These are phyloP conservation scores for Oegoconia quadripuncta DNA, from an alignment of 2,888 invertebrate genomes.

Conservation along the genomic window DNA sequence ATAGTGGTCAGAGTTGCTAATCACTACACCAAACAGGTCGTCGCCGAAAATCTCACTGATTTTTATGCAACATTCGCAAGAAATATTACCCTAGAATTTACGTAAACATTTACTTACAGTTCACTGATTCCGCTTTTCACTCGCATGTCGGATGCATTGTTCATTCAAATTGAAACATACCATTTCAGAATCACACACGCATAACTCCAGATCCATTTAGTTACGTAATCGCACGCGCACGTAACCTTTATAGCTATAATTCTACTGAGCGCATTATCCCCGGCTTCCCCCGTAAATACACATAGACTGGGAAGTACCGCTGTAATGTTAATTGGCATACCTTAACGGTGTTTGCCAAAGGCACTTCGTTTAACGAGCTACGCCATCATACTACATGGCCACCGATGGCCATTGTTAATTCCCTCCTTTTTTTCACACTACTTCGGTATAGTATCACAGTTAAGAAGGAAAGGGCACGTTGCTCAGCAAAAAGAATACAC, in stretches of 20 bases:
- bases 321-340: conserved; percentile 49
- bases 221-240: conserved; percentile 8
- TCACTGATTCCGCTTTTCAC: too few relatives aligned
- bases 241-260: conserved; percentile 14
- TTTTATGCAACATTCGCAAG: too few relatives aligned
- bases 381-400: not conserved
- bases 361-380: conserved; percentile 47
- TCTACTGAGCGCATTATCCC: conserved; percentile 10
- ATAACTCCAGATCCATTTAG: conserved; percentile 1
- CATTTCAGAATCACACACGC: conserved; percentile 1
- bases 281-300: conserved; percentile 2
- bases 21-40: too few relatives aligned
- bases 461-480: not conserved
- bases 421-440: conserved; percentile 1
- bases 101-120: too few relatives aligned
- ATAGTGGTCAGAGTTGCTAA: too few relatives aligned
- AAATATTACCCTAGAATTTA: too few relatives aligned
- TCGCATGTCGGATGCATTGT: not conserved
- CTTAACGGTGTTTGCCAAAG: conserved; percentile 48
- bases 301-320: conserved; percentile 20
- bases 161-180: conserved; percentile 1
- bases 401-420: not conserved
- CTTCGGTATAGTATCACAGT: not conserved
- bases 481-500: too few relatives aligned
- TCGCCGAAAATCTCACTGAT: too few relatives aligned